Evolutionary conservation across 2,888 invertebrate genomes (phyloP).

Genomic region (Eristalis intricaria): DNA sequence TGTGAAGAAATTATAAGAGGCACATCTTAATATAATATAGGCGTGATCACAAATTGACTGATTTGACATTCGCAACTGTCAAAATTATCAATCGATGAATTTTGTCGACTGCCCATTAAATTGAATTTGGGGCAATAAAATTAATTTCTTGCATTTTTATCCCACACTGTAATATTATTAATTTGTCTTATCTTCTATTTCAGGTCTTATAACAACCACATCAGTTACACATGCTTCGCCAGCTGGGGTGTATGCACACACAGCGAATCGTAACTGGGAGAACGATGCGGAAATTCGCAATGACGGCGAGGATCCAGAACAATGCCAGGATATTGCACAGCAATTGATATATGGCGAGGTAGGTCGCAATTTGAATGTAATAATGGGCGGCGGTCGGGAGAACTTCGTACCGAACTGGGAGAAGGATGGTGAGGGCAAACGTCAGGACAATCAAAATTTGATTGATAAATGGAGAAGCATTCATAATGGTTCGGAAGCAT

Average conservation of each 20-base stretch:
- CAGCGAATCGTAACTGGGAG: constrained; percentile 88
- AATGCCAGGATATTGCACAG: constrained; percentile 88
- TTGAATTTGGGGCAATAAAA: no score
- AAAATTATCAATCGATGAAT: no score
- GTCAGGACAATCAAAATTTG: constrained; percentile 85
- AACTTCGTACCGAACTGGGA: constrained; percentile 84
- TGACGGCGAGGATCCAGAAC: constrained; percentile 81
- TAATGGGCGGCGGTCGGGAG: constrained; percentile 89
- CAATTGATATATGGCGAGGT: constrained; percentile 86
- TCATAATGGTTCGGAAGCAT: constrained; percentile 80
- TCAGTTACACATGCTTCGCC: constrained; percentile 91
- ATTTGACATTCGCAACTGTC: no score
- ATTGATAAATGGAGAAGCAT: constrained; percentile 86
- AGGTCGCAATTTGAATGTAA: constrained; percentile 87
- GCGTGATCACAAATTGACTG: no score
- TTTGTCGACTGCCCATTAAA: no score
- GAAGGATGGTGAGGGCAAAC: constrained; percentile 82
- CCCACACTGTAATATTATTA: constrained; percentile 1
- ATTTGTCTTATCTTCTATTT: neutral
- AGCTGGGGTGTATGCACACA: constrained; percentile 88
- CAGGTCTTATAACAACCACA: constrained; percentile 87
- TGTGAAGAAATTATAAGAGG: no score
- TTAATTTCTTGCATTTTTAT: neutral
- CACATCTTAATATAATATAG: no score
- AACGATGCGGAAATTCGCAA: constrained; percentile 84